Base-by-base conservation (phyloP, 2,888 invertebrate species). In the Sphinx pinastri region DNA sequence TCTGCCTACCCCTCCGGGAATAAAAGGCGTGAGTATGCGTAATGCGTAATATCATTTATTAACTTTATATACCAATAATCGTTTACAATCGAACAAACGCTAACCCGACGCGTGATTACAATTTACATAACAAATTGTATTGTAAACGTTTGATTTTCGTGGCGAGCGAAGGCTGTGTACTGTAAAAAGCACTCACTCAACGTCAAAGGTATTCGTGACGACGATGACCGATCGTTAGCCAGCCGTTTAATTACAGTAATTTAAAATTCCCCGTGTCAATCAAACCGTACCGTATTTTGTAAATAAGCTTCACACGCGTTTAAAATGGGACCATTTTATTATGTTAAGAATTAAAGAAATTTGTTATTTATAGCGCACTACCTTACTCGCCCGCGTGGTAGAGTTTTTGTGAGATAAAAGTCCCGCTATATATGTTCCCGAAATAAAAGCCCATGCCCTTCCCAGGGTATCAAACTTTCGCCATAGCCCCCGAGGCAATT, bases 211-310 rank as follows among this genome's bases (percentile, higher is more conserved):
- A 19, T 74, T 75, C 79, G 81, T 79, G 81, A 84, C 81, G 81
- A 81, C 81, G 86, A 87, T 90, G 90, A 87, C 84, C 84, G 82
- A 84, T 87, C 87, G 83, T 81, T 86, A 84, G 82, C 80, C 69
- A 70, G 75, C 38, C 78, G 79, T 85, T 88, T 92, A 91, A 92
- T 91, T 88, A 90, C 89, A 86, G 89, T 88, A 90, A 89, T 88
- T 89, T 89, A 88, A 87, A 88, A 83, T 84, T 84, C 82, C 82
- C 80, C 80, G 74, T 80, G 90, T 91, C 92, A 90, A 88, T 91
- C 90, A 90, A 77, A 74, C 71, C 72, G 68, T 76, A 75, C 77
- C 77, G 79, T 79, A 81, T 81, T 85, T 82, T 78, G 78, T 83
- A 81, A 83, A 84, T 76, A 83, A 73, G 75, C 75, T 76, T 75